phyloP scores from a whole-genome alignment of 1,140 invertebrate genomes.

The Drosophila sproati region DNA sequence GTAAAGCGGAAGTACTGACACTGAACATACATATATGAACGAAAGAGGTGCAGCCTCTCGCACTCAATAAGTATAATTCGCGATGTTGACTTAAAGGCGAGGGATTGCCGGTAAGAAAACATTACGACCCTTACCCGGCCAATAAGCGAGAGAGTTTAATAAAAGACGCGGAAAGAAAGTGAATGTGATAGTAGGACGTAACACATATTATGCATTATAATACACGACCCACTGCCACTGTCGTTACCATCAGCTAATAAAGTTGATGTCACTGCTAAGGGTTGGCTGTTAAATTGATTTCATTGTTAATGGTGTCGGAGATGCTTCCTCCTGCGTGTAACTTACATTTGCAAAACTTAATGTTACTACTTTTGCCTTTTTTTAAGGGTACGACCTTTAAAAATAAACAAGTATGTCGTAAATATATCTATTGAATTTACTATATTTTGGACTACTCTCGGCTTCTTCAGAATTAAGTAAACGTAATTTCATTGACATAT shows the following conservation, averaged over 20 bases:
- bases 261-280: conserved; percentile 66
- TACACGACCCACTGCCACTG: conserved; percentile 6
- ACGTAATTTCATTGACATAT: too few species aligned
- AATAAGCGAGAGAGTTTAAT: conserved; percentile 25
- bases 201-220: conserved; percentile 36
- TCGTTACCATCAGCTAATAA: conserved; percentile 35
- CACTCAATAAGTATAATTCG: conserved; percentile 31
- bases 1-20: conserved; percentile 44
- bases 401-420: too few species aligned
- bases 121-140: conserved; percentile 20
- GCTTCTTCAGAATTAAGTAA: too few species aligned
- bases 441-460: too few species aligned
- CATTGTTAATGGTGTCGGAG: background rate
- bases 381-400: too few species aligned
- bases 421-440: too few species aligned
- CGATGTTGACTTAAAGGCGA: conserved; percentile 49
- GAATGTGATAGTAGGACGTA: conserved; percentile 29
- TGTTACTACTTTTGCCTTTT: too few species aligned
- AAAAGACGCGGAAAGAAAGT: conserved; percentile 25
- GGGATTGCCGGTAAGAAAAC: conserved; percentile 45
- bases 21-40: conserved; percentile 34
- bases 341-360: too few species aligned
- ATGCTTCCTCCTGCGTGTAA: too few species aligned
- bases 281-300: conserved; percentile 18
- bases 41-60: conserved; percentile 40